Evolutionary conservation across 2,797 vertebrate species (phyloP), one percentile per base, ranked within the genome.

Genomic region (Rhinophrynus dorsalis): DNA sequence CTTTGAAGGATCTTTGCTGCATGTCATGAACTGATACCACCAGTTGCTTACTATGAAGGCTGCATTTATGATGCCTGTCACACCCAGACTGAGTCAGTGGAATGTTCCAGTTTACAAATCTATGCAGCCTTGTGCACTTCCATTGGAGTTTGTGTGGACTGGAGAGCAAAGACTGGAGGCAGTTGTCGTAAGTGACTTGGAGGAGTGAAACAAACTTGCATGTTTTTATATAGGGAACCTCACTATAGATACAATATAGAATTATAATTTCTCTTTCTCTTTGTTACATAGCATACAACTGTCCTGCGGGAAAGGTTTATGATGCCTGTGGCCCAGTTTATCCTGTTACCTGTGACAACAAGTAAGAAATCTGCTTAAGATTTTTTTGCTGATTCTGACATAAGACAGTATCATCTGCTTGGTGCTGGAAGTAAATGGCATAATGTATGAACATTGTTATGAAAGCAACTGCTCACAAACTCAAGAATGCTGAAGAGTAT

Each of bases 31-130:
- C 1, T 79, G 42, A 78, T 91, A 60, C 77, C 86, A 9, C 86
- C 89, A 0, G 3, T 55, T 52, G 33, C 77, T 0, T 90, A 80
- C 78, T 83, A 74, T 30, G 48, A 83, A 58, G 88, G 86, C 51
- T 90, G 89, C 1, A 8, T 76, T 29, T 88, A 84, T 2, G 90
- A 90, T 64, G 51, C 64, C 4, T 90, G 90, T 55, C 79, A 80
- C 8, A 11, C 75, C 33, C 5, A 1, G 0, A 1, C 68, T 10
- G 0, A 0, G 2, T 55, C 5, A 0, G 63, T 80, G 45, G 57
- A 75, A 57, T 91, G 90, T 54, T 86, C 88, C 0, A 56, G 77
- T 38, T 66, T 91, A 55, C 84, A 90, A 77, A 80, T 88, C 1
- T 91, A 91, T 1, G 83, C 86, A 2, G 55, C 83, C 0, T 81